These are phyloP conservation scores for Zaprionus tsacasi DNA, from an alignment of 1,140 invertebrate genomes.

Conservation along the genomic window DNA sequence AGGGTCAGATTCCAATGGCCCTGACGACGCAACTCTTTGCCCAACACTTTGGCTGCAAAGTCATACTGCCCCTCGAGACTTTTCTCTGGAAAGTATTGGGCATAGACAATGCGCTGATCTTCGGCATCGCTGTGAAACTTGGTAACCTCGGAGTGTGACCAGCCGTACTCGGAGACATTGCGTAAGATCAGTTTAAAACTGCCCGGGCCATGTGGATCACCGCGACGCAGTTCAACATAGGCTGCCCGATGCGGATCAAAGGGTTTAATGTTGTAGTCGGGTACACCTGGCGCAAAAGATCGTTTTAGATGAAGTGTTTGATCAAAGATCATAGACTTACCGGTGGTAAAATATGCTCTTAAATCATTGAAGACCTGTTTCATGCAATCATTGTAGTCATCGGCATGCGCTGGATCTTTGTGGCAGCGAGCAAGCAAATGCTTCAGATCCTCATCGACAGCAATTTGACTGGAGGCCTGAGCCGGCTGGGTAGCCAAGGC, in stretches of 20 bases:
- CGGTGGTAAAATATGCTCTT: constrained; percentile 89
- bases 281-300: constrained; percentile 85
- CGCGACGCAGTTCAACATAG: constrained; percentile 87
- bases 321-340: constrained; percentile 78
- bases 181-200: constrained; percentile 89
- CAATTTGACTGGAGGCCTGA: constrained; percentile 55
- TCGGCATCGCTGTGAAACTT: constrained; percentile 90
- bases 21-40: constrained; percentile 86
- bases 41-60: constrained; percentile 87
- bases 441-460: constrained; percentile 68
- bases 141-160: constrained; percentile 90
- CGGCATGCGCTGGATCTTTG: constrained; percentile 84
- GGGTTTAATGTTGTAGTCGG: constrained; percentile 88
- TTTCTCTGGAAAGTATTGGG: constrained; percentile 93
- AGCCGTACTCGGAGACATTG: constrained; percentile 91
- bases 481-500: constrained; percentile 4
- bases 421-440: constrained; percentile 87
- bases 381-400: constrained; percentile 89
- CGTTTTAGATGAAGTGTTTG: not conserved
- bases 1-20: constrained; percentile 90
- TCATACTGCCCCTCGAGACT: constrained; percentile 89
- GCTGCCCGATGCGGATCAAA: constrained; percentile 91
- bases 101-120: constrained; percentile 88
- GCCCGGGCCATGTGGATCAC: constrained; percentile 85
- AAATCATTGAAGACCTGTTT: constrained; percentile 90